Evolutionary conservation across 2,888 invertebrate species (phyloP), one percentile per base, ranked within the genome.

Genomic region (Pristionchus maxplancki): DNA sequence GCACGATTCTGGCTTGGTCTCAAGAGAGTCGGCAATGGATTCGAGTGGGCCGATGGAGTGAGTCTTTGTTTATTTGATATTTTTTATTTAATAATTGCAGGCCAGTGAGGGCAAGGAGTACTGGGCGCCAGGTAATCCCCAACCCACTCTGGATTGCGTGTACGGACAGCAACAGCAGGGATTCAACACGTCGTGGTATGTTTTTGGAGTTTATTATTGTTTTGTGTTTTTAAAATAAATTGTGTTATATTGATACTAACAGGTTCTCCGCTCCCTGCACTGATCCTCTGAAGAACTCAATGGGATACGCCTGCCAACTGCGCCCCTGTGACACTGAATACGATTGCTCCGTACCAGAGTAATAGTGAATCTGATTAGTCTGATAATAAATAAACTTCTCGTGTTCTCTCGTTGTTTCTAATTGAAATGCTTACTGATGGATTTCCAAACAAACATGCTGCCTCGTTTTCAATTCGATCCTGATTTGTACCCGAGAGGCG

Each of bases 181-280:
- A 31, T 48, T 78, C 44, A 44, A 40, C 28, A 24, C 48, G 44
- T 9, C 44, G 4, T 78, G 78, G 78, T 78, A 78, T 5, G 64
- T 8, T 58, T 44, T n/a, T n/a, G n/a, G n/a, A n/a, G n/a, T n/a
- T n/a, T n/a, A n/a, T n/a, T 37, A 37, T 71, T 9, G 2, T 37
- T 58, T 20, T 53, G 53, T 53, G 44, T 44, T 44, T 11, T 44
- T 11, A 11, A 44, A 44, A 11, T 11, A 9, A 44, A 44, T 44
- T 44, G 44, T 58, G 58, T n/a, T n/a, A n/a, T n/a, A n/a, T n/a
- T n/a, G n/a, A n/a, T n/a, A n/a, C n/a, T n/a, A n/a, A 3, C 44
- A 78, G 78, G 78, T 78, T 44, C 44, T 78, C 78, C 44, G 78
- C 78, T 11, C 78, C 78, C n/a, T 78, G 78, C 78, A 78, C 78